phyloP scores from a whole-genome alignment of 2,113 vertebrate species.

The Paralichthys olivaceus region DNA sequence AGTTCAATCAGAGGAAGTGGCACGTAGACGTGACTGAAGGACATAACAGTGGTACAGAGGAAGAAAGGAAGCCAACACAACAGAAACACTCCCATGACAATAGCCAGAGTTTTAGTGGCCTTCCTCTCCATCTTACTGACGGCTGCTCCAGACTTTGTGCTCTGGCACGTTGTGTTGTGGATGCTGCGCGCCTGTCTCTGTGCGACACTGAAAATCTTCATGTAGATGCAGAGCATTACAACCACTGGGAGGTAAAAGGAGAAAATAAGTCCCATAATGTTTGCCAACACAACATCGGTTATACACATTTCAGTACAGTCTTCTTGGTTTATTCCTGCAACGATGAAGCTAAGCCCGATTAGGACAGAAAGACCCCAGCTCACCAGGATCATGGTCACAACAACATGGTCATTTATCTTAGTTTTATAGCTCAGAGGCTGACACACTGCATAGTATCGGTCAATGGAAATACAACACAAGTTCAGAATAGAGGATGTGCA shows the following conservation, averaged over 20 bases:
- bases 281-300: not conserved
- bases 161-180: conserved; percentile 18
- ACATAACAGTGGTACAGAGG: conserved; percentile 7
- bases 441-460: conserved; percentile 45
- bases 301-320: conserved; percentile 7
- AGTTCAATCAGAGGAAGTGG: conserved; percentile 20
- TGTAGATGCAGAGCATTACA: conserved; percentile 40
- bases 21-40: not conserved
- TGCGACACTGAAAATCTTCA: conserved; percentile 52
- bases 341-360: not conserved
- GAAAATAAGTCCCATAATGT: conserved; percentile 17
- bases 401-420: not conserved
- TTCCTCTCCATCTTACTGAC: conserved; percentile 40
- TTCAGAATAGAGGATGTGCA: conserved; percentile 28
- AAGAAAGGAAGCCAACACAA: conserved; percentile 40
- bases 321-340: not conserved
- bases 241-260: conserved; percentile 45
- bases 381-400: conserved; percentile 17
- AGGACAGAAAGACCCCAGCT: conserved; percentile 12
- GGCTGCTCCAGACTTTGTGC: conserved; percentile 1
- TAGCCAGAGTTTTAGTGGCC: conserved; percentile 44
- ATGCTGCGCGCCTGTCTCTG: conserved; percentile 39
- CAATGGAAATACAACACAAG: conserved; percentile 38
- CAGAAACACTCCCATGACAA: conserved; percentile 41
- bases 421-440: conserved; percentile 31